These are phyloP conservation scores for Ceratina australensis DNA, from an alignment of 1,140 invertebrate species.

Conservation along the genomic window DNA sequence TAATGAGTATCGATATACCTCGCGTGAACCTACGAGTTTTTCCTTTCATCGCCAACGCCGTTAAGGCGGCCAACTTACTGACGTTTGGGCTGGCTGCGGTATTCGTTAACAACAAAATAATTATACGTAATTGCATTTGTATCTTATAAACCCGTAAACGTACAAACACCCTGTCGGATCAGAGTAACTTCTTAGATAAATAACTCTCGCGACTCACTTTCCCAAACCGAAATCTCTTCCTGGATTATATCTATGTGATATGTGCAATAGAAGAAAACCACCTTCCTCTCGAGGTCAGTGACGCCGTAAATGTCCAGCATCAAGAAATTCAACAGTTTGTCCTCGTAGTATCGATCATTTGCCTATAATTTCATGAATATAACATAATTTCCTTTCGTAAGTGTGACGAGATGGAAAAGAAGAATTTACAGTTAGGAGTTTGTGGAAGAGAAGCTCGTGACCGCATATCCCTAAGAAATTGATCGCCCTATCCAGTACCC, in stretches of 20 bases:
- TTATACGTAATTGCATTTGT: background rate
- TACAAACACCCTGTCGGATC: no score
- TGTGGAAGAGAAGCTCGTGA: constrained; percentile 67
- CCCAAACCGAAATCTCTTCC: constrained; percentile 81
- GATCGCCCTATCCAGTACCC: constrained; percentile 73
- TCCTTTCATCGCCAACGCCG: constrained; percentile 66
- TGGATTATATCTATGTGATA: constrained; percentile 79
- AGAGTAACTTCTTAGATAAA: no score
- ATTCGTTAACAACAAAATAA: background rate
- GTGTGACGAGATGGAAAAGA: background rate
- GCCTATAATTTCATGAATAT: constrained; percentile 66
- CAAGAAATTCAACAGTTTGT: constrained; percentile 74
- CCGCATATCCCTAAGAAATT: constrained; percentile 67
- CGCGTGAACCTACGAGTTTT: constrained; percentile 70
- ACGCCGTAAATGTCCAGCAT: constrained; percentile 71
- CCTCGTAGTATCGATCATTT: constrained; percentile 69
- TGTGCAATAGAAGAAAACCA: constrained; percentile 81
- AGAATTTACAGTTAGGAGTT: constrained; percentile 72
- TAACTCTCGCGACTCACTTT: constrained; percentile 73
- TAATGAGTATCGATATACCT: constrained; percentile 58
- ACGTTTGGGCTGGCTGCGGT: constrained; percentile 54
- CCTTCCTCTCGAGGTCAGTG: constrained; percentile 75
- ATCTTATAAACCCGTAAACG: no score
- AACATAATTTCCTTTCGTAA: no score
- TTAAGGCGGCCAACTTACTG: constrained; percentile 67